A percentile compares a stretch with the other conserved stretches of the same genome.
These are phyloP conservation scores for Notothenia coriiceps DNA, from an alignment of 2,113 vertebrate species.

Conservation along the genomic window DNA sequence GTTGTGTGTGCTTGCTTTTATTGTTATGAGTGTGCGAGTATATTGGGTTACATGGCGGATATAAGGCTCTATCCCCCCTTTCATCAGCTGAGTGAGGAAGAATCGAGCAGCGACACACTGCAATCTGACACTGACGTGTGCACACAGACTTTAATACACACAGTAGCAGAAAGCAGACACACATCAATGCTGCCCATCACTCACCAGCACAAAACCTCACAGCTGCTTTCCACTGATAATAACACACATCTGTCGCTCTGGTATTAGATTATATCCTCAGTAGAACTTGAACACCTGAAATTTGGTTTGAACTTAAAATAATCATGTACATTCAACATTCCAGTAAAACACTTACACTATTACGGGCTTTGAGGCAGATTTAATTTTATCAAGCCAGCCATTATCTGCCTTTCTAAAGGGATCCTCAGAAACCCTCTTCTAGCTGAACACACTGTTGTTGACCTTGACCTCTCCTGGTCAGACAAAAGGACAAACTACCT, in stretches of 20 bases:
- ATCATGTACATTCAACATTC: background rate
- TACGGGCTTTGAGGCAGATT: background rate
- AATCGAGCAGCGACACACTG: conserved; percentile 47
- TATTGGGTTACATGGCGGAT: conserved; percentile 70
- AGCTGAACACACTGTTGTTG: background rate
- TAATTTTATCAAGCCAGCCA: background rate
- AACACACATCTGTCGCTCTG: conserved; percentile 10
- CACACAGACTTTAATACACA: conserved; percentile 31
- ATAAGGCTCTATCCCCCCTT: conserved; percentile 60
- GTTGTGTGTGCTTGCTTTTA: conserved; percentile 29
- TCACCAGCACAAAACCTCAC: conserved; percentile 41
- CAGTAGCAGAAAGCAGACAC: conserved; percentile 31
- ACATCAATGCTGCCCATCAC: conserved; percentile 9
- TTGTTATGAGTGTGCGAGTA: conserved; percentile 21
- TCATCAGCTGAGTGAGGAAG: conserved; percentile 75
- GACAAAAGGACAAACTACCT: conserved; percentile 1
- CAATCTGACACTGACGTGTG: conserved; percentile 60
- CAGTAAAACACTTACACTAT: background rate
- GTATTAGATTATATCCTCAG: conserved; percentile 3
- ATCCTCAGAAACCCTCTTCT: too few relatives aligned
- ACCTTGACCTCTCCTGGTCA: conserved; percentile 1
- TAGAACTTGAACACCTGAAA: background rate
- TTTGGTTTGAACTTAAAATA: conserved; percentile 15
- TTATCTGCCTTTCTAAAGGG: too few relatives aligned
- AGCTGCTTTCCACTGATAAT: conserved; percentile 47